Percentiles rank a stretch among this genome's conserved stretches.
These are phyloP conservation scores for Escarpia spicata DNA, from an alignment of 2,888 invertebrate genomes.

Conservation along the genomic window DNA sequence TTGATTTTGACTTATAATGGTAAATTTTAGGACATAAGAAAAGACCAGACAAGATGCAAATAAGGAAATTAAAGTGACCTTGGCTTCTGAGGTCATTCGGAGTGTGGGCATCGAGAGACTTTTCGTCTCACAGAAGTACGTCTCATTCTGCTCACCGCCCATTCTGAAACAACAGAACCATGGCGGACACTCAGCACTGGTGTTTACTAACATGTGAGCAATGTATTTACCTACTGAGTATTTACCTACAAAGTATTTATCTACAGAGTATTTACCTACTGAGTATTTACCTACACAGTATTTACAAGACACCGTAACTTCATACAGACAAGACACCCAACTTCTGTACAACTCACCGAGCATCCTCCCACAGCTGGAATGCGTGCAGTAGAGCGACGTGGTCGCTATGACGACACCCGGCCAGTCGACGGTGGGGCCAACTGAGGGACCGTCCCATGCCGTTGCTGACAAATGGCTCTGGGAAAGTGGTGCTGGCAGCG, in stretches of 20 bases:
- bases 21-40: not conserved
- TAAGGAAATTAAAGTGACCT: conserved; percentile 42
- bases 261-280: not conserved
- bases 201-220: not conserved
- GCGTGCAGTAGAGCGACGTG: conserved; percentile 95
- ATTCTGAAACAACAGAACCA: conserved; percentile 47
- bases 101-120: conserved; percentile 89
- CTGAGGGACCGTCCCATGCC: conserved; percentile 76
- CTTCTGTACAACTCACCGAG: conserved; percentile 53
- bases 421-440: conserved; percentile 84
- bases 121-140: conserved; percentile 89
- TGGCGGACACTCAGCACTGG: not conserved
- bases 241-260: not conserved
- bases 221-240: not conserved
- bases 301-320: not conserved
- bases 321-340: not conserved
- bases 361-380: conserved; percentile 77
- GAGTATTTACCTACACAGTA: not conserved
- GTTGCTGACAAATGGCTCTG: conserved; percentile 84
- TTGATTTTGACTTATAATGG: not conserved
- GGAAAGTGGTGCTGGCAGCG: conserved; percentile 95
- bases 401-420: conserved; percentile 89
- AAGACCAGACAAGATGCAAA: not conserved
- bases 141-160: conserved; percentile 74
- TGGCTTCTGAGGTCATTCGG: conserved; percentile 89